These are phyloP conservation scores for Epizoanthus stellaris DNA, from an alignment of 92 coral and sea anemone species.

Conservation along the genomic window DNA sequence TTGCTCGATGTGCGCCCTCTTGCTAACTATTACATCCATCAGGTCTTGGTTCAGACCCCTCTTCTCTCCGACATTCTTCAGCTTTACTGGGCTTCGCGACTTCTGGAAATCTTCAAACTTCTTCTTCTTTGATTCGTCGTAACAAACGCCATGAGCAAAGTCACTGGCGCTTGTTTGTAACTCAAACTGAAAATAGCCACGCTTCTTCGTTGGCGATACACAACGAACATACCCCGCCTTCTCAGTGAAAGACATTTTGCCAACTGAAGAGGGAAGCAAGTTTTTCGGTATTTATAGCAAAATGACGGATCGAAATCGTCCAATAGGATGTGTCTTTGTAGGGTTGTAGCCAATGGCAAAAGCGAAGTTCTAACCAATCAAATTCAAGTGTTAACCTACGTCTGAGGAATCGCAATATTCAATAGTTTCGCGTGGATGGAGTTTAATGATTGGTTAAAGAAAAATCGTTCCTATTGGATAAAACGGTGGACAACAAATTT, in stretches of 20 bases:
- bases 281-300: too few relatives aligned
- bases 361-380: too few relatives aligned
- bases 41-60: neutral
- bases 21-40: conserved; percentile 5
- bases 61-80: conserved; percentile 1
- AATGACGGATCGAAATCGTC: too few relatives aligned
- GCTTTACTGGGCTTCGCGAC: neutral
- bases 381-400: too few relatives aligned
- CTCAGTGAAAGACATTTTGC: neutral
- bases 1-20: neutral
- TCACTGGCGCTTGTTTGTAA: neutral
- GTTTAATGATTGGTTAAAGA: too few relatives aligned
- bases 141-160: conserved; percentile 3
- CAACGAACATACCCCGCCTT: neutral
- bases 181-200: neutral
- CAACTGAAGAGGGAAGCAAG: neutral
- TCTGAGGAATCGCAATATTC: too few relatives aligned
- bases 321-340: too few relatives aligned
- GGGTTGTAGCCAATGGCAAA: too few relatives aligned
- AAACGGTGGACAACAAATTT: too few relatives aligned
- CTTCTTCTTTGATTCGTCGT: neutral
- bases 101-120: neutral
- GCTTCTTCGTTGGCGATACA: neutral
- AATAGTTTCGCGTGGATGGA: too few relatives aligned
- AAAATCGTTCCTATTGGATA: too few relatives aligned